These are phyloP conservation scores for Andrena cerasifolii DNA, from an alignment of 1,140 invertebrate genomes.

Conservation along the genomic window DNA sequence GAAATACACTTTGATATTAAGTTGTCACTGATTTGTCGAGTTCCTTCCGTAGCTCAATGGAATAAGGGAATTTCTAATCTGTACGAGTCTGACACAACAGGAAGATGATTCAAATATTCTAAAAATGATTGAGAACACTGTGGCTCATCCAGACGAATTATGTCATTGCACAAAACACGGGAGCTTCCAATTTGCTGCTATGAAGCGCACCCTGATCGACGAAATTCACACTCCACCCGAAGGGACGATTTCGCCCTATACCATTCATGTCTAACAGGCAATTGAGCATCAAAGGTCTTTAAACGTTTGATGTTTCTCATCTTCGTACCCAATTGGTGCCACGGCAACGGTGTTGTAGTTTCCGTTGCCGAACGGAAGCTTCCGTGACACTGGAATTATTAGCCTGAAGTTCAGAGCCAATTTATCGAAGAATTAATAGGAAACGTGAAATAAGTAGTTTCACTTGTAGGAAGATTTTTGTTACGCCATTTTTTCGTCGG, in stretches of 20 bases:
- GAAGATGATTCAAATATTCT: neutral
- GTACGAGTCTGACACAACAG: too few relatives aligned
- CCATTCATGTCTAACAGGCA: slow-evolving; percentile 68
- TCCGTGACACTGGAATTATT: slow-evolving; percentile 41
- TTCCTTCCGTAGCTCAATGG: neutral
- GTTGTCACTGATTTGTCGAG: neutral
- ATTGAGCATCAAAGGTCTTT: slow-evolving; percentile 75
- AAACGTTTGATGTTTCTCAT: slow-evolving; percentile 69
- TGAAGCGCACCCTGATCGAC: slow-evolving; percentile 56
- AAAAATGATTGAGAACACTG: neutral
- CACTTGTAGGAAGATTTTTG: slow-evolving; percentile 1
- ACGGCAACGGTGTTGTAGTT: slow-evolving; percentile 47
- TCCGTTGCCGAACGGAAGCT: slow-evolving; percentile 65
- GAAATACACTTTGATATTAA: neutral
- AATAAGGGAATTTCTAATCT: too few relatives aligned
- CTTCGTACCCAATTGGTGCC: slow-evolving; percentile 55
- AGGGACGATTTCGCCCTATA: slow-evolving; percentile 51
- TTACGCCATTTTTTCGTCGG: neutral
- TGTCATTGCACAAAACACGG: slow-evolving; percentile 3
- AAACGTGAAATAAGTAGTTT: neutral
- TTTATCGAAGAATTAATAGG: slow-evolving; percentile 7
- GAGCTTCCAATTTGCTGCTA: slow-evolving; percentile 38
- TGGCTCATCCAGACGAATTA: neutral
- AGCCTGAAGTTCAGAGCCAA: slow-evolving; percentile 11
- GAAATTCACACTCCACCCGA: slow-evolving; percentile 62